phyloP scores from a whole-genome alignment of 2,113 vertebrate genomes.

The Loxodonta africana region DNA sequence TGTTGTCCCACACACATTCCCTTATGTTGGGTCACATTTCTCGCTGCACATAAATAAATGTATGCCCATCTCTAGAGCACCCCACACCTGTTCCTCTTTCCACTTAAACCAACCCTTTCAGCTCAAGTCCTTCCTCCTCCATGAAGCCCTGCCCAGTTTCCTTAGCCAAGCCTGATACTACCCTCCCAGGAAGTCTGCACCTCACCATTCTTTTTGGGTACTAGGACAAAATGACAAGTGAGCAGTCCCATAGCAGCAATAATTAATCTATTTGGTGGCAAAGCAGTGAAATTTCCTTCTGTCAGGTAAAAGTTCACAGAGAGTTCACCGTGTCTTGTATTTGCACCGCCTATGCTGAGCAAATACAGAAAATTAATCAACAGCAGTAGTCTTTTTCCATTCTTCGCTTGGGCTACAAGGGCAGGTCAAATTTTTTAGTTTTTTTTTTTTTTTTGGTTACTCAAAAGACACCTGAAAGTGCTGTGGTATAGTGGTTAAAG shows the following conservation, averaged over 20 bases:
- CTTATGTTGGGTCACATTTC: background rate
- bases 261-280: background rate
- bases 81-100: background rate
- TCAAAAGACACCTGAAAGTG: background rate
- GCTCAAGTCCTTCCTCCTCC: background rate
- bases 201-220: background rate
- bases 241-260: background rate
- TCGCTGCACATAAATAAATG: background rate
- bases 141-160: background rate
- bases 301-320: slow-evolving; percentile 18
- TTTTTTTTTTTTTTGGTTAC: background rate
- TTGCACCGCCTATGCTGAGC: background rate
- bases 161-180: background rate
- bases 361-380: background rate
- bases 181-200: background rate
- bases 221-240: background rate
- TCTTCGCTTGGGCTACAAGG: background rate
- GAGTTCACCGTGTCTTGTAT: background rate
- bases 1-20: background rate
- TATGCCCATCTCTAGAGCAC: background rate
- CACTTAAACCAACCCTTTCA: background rate
- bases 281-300: background rate
- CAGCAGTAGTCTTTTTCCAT: background rate
- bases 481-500: background rate
- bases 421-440: background rate